phyloP scores from a whole-genome alignment of 2,888 invertebrate genomes.

The Hirtodrosophila duncani region DNA sequence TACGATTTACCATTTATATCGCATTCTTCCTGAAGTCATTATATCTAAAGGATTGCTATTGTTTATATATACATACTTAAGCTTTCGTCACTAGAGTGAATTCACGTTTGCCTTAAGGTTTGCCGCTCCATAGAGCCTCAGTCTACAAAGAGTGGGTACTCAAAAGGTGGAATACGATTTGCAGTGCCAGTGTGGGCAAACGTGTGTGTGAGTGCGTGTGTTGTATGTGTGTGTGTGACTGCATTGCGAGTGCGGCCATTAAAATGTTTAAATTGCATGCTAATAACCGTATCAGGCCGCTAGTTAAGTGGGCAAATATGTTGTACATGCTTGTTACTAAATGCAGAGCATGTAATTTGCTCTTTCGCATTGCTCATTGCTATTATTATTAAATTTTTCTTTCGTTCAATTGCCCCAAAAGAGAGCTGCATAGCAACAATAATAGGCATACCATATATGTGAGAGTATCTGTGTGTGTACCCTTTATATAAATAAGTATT shows the following conservation, averaged over 20 bases:
- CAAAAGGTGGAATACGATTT: too few relatives aligned
- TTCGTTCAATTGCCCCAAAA: slow-evolving; percentile 20
- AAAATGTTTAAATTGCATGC: slow-evolving; percentile 67
- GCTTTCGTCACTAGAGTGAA: too few relatives aligned
- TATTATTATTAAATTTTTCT: slow-evolving; percentile 40
- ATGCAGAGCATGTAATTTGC: slow-evolving; percentile 65
- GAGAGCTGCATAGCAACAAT: slow-evolving; percentile 9
- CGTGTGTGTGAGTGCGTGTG: slow-evolving; percentile 1
- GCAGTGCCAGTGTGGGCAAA: neutral
- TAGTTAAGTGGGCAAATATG: slow-evolving; percentile 65
- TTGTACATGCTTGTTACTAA: slow-evolving; percentile 67
- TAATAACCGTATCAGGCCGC: slow-evolving; percentile 56
- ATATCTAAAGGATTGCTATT: too few relatives aligned
- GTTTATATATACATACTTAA: neutral
- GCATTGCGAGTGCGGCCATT: slow-evolving; percentile 50
- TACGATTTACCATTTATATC: too few relatives aligned
- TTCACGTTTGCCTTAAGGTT: too few relatives aligned
- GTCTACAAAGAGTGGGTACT: too few relatives aligned
- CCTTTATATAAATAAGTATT: too few relatives aligned
- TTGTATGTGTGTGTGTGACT: slow-evolving; percentile 32
- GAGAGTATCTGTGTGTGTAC: too few relatives aligned
- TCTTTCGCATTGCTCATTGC: slow-evolving; percentile 54
- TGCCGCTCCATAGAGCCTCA: too few relatives aligned
- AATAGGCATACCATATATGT: neutral
- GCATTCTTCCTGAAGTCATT: too few relatives aligned